Base-by-base conservation (phyloP, 2,888 invertebrate genomes). In the Diarsia brunnea region DNA sequence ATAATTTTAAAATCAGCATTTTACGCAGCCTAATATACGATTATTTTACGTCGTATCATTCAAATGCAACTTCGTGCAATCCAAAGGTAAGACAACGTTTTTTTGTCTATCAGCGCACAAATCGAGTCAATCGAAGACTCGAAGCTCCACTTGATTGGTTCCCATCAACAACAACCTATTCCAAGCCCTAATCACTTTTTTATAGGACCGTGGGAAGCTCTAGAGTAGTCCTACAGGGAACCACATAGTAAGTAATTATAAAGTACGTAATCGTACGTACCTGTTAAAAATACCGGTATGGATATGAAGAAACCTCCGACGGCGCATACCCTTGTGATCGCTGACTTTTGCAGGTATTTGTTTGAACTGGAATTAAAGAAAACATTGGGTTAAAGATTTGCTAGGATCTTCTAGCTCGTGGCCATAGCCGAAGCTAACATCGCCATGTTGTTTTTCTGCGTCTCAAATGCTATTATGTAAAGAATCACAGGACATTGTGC, bases 231-330 rank as follows among this genome's bases (percentile, higher is more conserved):
- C 16, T 43, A 43, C 63, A 16, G 63, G 63, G n/a, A 63, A 79
- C 19, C 69, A 72, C 51, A 4, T 58, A 27, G 8, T 55, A 21
- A 73, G 47, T 67, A 63, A 84, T 75, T 75, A 80, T 64, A 70
- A 71, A 61, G 19, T 63, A 24, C 78, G 49, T 72, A 76, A 69
- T 76, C 12, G 51, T 69, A 74, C 96, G 95, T 95, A 99, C 99
- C 98, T 94, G 99, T 98, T 93, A 99, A 97, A 95, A 99, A 99
- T 87, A 99, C 98, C 87, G 99, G 99, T 96, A 99, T 98, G 76
- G 99, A 99, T 91, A 99, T 98, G 93, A 99, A 99, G 96, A 99
- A 99, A 84, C 99, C 99, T 89, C 98, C 98, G 83, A 99, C 98
- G 71, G 99, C 99, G 92, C 99, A 98, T 49, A 99, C 98, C 87